These are phyloP conservation scores for Ctenomys sociabilis DNA, from an alignment of 2,113 vertebrate species.

Conservation along the genomic window DNA sequence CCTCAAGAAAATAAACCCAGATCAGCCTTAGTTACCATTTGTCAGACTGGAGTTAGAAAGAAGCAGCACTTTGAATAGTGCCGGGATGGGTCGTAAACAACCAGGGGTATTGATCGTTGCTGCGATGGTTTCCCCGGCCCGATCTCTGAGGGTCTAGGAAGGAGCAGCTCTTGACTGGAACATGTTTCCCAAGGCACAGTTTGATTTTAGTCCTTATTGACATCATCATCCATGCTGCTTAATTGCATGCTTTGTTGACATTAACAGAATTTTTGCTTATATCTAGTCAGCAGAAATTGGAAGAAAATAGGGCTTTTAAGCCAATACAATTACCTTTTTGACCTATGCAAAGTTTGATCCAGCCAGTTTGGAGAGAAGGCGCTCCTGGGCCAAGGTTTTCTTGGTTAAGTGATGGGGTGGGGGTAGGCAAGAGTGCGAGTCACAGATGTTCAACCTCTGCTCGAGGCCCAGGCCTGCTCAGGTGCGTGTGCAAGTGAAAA, in stretches of 20 bases:
- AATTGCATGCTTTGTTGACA: slow-evolving; percentile 65
- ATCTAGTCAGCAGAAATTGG: slow-evolving; percentile 67
- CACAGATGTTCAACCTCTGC: neutral
- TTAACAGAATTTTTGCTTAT: slow-evolving; percentile 65
- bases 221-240: slow-evolving; percentile 11
- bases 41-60: neutral
- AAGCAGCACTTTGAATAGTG: neutral
- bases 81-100: neutral
- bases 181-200: neutral
- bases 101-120: neutral
- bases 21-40: neutral
- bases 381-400: neutral
- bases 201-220: neutral
- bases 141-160: neutral
- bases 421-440: neutral
- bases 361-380: neutral
- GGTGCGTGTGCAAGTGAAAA: neutral
- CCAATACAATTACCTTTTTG: slow-evolving; percentile 59
- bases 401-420: neutral
- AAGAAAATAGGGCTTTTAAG: slow-evolving; percentile 24
- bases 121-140: neutral
- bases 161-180: neutral
- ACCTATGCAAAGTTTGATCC: slow-evolving; percentile 56
- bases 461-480: neutral
- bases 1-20: neutral